Conservation (phyloP, 2,113 vertebrate genomes). For the Semnopithecus entellus region DNA sequence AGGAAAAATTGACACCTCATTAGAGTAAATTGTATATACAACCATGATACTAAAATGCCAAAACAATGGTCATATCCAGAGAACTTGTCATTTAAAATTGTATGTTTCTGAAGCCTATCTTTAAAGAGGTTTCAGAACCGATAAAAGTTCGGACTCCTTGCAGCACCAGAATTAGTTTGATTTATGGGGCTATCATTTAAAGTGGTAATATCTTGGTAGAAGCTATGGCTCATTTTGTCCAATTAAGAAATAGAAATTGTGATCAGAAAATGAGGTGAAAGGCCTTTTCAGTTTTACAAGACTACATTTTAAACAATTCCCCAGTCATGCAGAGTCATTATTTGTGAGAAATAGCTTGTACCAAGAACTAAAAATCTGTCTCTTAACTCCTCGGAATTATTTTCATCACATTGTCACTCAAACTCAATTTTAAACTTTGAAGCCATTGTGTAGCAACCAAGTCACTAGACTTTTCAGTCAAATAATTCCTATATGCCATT, state of each 20-base stretch:
- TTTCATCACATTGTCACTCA: background rate
- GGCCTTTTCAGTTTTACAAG: background rate
- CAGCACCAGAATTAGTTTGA: background rate
- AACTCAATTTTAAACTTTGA: background rate
- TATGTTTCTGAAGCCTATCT: background rate
- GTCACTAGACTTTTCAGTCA: background rate
- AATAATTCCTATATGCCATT: background rate
- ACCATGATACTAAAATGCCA: background rate
- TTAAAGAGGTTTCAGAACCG: background rate
- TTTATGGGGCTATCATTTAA: background rate
- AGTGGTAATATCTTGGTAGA: background rate
- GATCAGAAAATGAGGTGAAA: constrained; percentile 33
- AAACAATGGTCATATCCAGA: background rate
- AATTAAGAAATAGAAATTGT: background rate
- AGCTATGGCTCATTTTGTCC: background rate
- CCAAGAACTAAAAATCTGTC: background rate
- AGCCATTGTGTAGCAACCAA: background rate
- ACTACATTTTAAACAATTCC: background rate
- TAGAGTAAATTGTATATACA: background rate
- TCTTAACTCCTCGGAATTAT: background rate
- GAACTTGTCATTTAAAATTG: background rate
- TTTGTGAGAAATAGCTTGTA: background rate
- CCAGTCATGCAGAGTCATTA: background rate
- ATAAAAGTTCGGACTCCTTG: background rate
- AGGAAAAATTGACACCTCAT: background rate